phyloP scores from a whole-genome alignment of 2,797 vertebrate genomes.

The Epinephelus coioides region DNA sequence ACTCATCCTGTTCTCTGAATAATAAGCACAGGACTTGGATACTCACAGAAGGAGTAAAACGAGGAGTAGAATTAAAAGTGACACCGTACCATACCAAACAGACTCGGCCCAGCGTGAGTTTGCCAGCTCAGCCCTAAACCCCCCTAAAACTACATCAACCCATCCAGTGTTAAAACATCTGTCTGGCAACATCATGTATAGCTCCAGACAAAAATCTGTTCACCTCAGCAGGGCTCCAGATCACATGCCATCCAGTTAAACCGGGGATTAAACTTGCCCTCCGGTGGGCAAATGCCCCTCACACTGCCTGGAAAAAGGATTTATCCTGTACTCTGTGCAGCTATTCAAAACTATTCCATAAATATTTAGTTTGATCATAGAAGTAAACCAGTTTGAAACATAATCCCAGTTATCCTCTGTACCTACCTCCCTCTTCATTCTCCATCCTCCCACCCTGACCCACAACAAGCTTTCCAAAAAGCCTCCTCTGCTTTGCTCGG shows the following conservation, averaged over 20 bases:
- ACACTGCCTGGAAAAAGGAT: conserved; percentile 43
- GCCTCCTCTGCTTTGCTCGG: conserved; percentile 20
- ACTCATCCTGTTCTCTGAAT: conserved; percentile 15
- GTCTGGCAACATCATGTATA: conserved; percentile 51
- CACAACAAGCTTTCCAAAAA: conserved; percentile 25
- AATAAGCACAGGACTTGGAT: conserved; percentile 15
- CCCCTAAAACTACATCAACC: conserved; percentile 34
- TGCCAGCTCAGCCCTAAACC: conserved; percentile 30
- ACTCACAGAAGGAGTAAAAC: conserved; percentile 26
- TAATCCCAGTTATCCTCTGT: conserved; percentile 25
- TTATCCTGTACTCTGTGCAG: conserved; percentile 26
- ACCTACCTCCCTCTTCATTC: conserved; percentile 15
- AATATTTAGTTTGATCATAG: conserved; percentile 44
- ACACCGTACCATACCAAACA: neutral
- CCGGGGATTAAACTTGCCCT: conserved; percentile 64
- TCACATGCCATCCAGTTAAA: conserved; percentile 70
- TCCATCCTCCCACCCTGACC: conserved; percentile 40
- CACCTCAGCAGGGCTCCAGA: conserved; percentile 72
- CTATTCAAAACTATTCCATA: conserved; percentile 33
- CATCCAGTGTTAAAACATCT: conserved; percentile 59
- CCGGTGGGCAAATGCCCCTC: conserved; percentile 48
- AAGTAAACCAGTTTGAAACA: conserved; percentile 41
- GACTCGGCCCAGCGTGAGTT: conserved; percentile 2
- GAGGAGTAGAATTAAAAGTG: conserved; percentile 7
- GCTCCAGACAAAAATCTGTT: conserved; percentile 72